phyloP scores from a whole-genome alignment of 2,797 vertebrate genomes.

The Scomberomorus guttatus region DNA sequence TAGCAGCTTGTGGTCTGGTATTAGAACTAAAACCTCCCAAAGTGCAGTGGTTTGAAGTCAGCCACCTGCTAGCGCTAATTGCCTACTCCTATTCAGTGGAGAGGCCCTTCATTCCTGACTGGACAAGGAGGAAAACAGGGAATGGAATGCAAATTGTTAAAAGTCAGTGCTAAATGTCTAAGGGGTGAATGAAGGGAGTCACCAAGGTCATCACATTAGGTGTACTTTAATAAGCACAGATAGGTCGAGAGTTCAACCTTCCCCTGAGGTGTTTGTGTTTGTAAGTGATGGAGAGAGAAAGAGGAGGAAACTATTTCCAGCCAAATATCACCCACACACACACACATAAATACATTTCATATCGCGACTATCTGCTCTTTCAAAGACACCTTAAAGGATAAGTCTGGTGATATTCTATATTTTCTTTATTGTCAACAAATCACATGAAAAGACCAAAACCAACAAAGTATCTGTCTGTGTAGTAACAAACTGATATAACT shows the following conservation, averaged over 20 bases:
- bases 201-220: constrained; percentile 74
- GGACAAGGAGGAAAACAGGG: constrained; percentile 46
- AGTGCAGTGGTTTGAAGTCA: constrained; percentile 61
- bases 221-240: constrained; percentile 79
- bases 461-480: background rate
- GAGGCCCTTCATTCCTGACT: constrained; percentile 51
- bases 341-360: too few species aligned
- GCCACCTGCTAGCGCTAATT: constrained; percentile 74
- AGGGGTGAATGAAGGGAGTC: constrained; percentile 58
- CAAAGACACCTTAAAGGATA: background rate
- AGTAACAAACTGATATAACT: background rate
- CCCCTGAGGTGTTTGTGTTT: constrained; percentile 37
- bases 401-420: background rate
- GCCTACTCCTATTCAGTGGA: constrained; percentile 45
- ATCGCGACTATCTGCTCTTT: background rate
- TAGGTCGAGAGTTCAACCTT: constrained; percentile 68
- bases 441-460: constrained; percentile 8
- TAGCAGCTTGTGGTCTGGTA: constrained; percentile 41
- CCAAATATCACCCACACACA: background rate
- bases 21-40: constrained; percentile 60
- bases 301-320: constrained; percentile 11
- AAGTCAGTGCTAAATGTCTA: constrained; percentile 61
- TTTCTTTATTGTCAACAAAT: background rate
- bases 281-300: constrained; percentile 16
- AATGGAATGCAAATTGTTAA: constrained; percentile 74